Percentiles rank a stretch among this genome's conserved stretches.
phyloP scores from a whole-genome alignment of 2,113 vertebrate genomes.

The Xenus cinereus region DNA sequence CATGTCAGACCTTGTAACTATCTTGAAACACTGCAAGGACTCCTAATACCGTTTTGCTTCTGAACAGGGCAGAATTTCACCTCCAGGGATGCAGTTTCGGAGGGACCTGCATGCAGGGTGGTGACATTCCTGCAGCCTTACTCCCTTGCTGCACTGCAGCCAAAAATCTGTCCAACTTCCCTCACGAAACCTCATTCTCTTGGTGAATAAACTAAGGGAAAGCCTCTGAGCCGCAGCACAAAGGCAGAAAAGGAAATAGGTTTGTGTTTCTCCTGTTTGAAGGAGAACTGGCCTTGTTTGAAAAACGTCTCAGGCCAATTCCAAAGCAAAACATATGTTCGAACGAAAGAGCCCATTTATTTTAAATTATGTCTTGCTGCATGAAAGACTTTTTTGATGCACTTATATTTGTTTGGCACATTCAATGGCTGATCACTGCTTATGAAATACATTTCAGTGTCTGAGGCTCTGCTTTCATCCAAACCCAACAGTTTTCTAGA shows the following conservation, averaged over 20 bases:
- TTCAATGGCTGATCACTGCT: background rate
- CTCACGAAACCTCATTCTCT: background rate
- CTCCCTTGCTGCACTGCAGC: background rate
- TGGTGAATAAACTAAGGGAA: background rate
- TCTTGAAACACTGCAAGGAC: background rate
- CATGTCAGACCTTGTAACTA: accelerated
- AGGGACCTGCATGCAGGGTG: background rate
- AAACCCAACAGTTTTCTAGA: background rate
- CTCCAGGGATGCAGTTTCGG: background rate
- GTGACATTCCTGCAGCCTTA: background rate
- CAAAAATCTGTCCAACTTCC: background rate
- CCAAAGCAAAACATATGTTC: conserved; percentile 7
- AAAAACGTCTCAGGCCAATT: background rate
- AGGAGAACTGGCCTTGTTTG: background rate
- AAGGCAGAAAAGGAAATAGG: background rate
- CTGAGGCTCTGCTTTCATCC: background rate
- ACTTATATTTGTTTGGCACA: background rate
- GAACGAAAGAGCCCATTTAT: background rate
- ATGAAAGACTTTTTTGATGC: conserved; percentile 15
- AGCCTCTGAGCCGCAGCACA: background rate
- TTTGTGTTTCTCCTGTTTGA: background rate
- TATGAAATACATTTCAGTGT: background rate
- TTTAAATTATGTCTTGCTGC: background rate
- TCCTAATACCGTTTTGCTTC: background rate
- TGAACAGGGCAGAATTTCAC: background rate